Base-by-base conservation (phyloP, 2,888 invertebrate species). In the Meta bourneti region DNA sequence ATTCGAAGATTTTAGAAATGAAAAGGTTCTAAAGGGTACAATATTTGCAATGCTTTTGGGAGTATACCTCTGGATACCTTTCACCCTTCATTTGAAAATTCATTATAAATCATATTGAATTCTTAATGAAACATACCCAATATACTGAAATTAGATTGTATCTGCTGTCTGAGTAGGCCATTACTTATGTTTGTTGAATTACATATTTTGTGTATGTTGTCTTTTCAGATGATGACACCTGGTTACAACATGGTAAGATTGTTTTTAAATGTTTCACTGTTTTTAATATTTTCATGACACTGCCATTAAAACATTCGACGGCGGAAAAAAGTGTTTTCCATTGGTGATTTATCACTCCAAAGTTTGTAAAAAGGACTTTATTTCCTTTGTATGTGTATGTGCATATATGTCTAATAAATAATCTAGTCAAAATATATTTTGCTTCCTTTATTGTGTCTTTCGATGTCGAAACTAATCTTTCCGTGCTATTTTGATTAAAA, bases 391-490 rank as follows among this genome's bases (percentile, higher is more conserved):
- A 6, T 84, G 84, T 84, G 52, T 84, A 51, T 70, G 70, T 86
- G 86, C 70, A 72, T 79, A 71, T 80, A 72, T 87, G 74, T 79
- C 71, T 72, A 87, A 87, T 87, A 87, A 87, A 87, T 87, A 87
- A 79, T 87, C 87, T 87, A 87, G 87, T 87, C 87, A 87, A 87
- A 87, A 87, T 34, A n/a, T 8, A 8, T 61, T 61, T 9, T 61
- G 61, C 9, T 61, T 16, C 16, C 13, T 61, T 5, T 61, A 16
- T 61, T 61, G 61, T 9, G 6, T 61, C 13, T 61, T 61, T 13
- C 34, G 4, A 34, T 34, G 34, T 4, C 34, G 34, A 34, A 34
- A 34, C 4, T 34, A 1, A 34, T 34, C 34, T 34, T 34, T 4
- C 34, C 1, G 34, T 34, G 34, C 34, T 34, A 34, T 34, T 34